phyloP scores from a whole-genome alignment of 2,888 invertebrate species.

The Masnerella sp. region DNA sequence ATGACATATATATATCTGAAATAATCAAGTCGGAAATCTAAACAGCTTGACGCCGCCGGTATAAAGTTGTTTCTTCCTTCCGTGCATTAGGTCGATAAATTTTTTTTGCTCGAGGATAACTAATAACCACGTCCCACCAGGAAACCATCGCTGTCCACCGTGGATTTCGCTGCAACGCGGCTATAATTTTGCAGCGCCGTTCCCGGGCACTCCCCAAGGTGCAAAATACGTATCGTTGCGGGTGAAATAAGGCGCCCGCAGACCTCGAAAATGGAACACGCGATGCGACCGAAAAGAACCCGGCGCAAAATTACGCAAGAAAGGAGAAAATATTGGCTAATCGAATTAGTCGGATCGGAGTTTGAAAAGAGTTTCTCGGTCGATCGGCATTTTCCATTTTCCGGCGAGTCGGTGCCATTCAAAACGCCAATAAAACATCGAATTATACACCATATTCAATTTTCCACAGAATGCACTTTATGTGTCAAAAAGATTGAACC shows the following conservation, averaged over 20 bases:
- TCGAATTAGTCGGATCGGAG: conserved; percentile 8
- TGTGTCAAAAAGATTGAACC: conserved; percentile 53
- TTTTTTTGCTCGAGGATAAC: conserved; percentile 36
- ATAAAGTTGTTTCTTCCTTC: conserved; percentile 50
- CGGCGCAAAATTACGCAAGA: conserved; percentile 1
- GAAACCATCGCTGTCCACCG: conserved; percentile 50
- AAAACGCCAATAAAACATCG: conserved; percentile 50
- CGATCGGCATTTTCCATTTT: conserved; percentile 21
- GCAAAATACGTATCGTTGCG: conserved; percentile 37
- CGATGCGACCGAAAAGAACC: no score
- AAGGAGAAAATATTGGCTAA: conserved; percentile 3
- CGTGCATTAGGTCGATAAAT: conserved; percentile 48
- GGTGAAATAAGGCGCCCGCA: conserved; percentile 24
- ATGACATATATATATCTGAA: conserved; percentile 4
- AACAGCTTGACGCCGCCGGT: conserved; percentile 12
- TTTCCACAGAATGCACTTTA: conserved; percentile 57
- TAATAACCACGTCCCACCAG: conserved; percentile 47
- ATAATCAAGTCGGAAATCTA: conserved; percentile 9
- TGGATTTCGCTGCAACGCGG: conserved; percentile 19
- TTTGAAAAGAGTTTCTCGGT: background rate
- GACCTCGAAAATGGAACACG: conserved; percentile 32
- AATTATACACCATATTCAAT: conserved; percentile 54
- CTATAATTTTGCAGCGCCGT: conserved; percentile 48
- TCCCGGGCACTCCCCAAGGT: conserved; percentile 50
- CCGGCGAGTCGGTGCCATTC: conserved; percentile 31